Percentiles rank a stretch among this genome's conserved stretches.
These are phyloP conservation scores for Saccopteryx bilineata DNA, from an alignment of 2,113 vertebrate genomes.

Conservation along the genomic window DNA sequence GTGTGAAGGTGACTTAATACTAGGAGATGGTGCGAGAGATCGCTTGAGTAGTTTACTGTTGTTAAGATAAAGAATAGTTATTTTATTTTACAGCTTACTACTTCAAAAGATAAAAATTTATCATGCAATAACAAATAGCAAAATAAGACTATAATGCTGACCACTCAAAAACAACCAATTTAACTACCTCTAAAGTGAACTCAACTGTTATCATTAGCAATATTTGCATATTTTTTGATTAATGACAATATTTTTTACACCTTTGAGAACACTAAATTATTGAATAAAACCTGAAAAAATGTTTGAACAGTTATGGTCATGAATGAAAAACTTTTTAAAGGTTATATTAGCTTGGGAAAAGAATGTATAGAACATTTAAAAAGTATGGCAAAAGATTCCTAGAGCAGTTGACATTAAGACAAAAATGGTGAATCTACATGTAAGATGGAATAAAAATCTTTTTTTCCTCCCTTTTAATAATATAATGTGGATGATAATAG, in stretches of 20 bases:
- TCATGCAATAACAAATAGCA: conserved; percentile 66
- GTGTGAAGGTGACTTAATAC: neutral
- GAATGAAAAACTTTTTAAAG: neutral
- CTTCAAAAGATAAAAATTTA: conserved; percentile 80
- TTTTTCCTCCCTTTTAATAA: neutral
- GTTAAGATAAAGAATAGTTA: conserved; percentile 59
- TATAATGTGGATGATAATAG: neutral
- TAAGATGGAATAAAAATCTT: neutral
- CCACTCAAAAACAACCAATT: conserved; percentile 64
- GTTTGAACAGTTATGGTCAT: neutral
- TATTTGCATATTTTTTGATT: conserved; percentile 59
- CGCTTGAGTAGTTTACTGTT: neutral
- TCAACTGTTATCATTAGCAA: conserved; percentile 50
- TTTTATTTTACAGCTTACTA: conserved; percentile 79
- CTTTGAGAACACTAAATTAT: conserved; percentile 48
- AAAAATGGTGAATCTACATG: neutral
- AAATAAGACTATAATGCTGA: conserved; percentile 79
- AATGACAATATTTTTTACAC: conserved; percentile 10
- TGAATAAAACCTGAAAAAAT: conserved; percentile 36
- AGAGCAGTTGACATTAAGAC: neutral
- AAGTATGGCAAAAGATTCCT: neutral
- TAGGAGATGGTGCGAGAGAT: neutral
- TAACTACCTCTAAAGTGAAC: conserved; percentile 63
- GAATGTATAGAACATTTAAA: neutral
- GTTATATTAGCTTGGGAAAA: neutral